Evolutionary conservation across 2,797 vertebrate genomes (phyloP), one percentile per base, ranked within the genome.

Genomic region (Aphelocoma californica): DNA sequence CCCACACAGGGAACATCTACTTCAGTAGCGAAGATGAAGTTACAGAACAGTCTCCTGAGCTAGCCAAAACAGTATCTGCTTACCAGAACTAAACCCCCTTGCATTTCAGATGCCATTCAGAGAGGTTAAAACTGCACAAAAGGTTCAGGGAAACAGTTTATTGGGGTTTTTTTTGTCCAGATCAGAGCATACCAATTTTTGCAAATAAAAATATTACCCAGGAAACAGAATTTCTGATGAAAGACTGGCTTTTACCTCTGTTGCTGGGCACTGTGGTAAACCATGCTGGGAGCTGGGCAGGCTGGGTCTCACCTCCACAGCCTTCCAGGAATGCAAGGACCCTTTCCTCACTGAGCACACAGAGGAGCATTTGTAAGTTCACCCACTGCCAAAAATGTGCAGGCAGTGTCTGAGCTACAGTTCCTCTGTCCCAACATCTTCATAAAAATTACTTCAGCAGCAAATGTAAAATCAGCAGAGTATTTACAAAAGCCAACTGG

Each of bases 1-100:
- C 96, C 95, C 94, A 97, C 92, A 84, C 78, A 92, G 80, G 70
- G 94, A 95, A 94, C 90, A 85, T 95, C 83, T 81, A 95, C 93
- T 62, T 95, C 90, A 88, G 88, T 64, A 92, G 81, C 0, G 0
- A 88, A 88, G 86, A 95, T 88, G 95, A 97, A 97, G 95, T 97
- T 97, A 80, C 93, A 95, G 94, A 97, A 96, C 95, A 95, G 94
- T 96, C 95, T 94, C 88, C 93, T 97, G 88, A 90, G 93, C 93
- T 90, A 97, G 96, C 83, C 96, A 95, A 95, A 97, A 96, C 95
- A 96, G 60, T 96, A 94, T 95, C 92, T 93, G 88, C 71, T 96
- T 92, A 80, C 73, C 44, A 79, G 88, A 79, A 75, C 29, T n/a
- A 70, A 95, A 90, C 16, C 29, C 86, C 50, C 19, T 53, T 53